phyloP scores from a whole-genome alignment of 1,140 invertebrate species.

The Magallana ariakensis region DNA sequence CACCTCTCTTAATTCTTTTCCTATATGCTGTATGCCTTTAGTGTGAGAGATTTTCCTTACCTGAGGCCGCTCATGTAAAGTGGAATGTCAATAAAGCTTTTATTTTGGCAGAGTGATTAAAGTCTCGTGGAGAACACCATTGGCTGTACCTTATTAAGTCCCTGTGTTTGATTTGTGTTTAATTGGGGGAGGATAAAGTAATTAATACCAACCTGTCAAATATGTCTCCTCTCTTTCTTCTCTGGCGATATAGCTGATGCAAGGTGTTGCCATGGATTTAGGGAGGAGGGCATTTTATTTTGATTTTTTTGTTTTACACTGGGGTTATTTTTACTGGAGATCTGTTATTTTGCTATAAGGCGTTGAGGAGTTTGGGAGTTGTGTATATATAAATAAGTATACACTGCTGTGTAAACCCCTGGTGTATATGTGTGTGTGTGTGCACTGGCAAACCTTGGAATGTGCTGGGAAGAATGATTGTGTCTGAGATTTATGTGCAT shows the following conservation, averaged over 20 bases:
- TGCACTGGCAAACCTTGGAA: constrained; percentile 4
- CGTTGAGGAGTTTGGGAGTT: not conserved
- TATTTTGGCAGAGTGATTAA: not conserved
- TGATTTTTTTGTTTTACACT: not conserved
- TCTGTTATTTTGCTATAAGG: constrained; percentile 10
- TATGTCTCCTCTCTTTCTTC: not conserved
- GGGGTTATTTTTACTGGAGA: not conserved
- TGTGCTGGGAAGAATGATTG: constrained; percentile 18
- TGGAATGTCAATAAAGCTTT: constrained; percentile 27
- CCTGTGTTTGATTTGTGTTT: not conserved
- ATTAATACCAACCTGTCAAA: not conserved
- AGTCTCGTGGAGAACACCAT: not conserved
- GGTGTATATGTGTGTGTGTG: not conserved
- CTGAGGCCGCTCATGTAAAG: not conserved
- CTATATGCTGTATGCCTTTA: not conserved
- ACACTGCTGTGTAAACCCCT: not conserved
- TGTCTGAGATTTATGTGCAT: constrained; percentile 17
- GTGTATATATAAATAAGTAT: not conserved
- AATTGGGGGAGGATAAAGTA: constrained; percentile 24
- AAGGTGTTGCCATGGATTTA: constrained; percentile 38
- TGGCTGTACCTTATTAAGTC: not conserved
- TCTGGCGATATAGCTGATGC: not conserved
- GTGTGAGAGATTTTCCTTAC: not conserved
- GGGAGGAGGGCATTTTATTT: not conserved
- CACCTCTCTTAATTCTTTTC: too few relatives aligned